Evolutionary conservation across 2,888 invertebrate species (phyloP).

Genomic region (Patella ulyssiponensis): DNA sequence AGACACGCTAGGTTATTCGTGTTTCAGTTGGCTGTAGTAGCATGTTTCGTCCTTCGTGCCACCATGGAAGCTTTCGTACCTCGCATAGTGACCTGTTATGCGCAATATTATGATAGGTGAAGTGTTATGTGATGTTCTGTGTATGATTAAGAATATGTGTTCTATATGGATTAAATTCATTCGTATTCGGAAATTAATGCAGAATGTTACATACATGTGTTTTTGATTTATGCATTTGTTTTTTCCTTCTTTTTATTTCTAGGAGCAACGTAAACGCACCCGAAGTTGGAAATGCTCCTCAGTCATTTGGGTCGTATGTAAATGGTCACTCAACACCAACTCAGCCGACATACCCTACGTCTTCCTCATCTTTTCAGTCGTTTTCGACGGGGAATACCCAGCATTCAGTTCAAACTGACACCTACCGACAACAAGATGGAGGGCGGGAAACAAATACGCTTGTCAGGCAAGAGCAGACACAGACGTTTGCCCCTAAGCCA

Average conservation of each 20-base stretch:
- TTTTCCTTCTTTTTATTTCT: neutral
- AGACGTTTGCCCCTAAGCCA: conserved; percentile 1
- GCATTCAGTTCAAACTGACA: neutral
- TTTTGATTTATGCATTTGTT: neutral
- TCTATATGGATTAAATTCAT: neutral
- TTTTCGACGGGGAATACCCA: neutral
- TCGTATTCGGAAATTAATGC: neutral
- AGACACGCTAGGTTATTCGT: too few species aligned
- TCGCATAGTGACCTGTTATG: neutral
- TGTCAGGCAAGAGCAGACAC: conserved; percentile 17
- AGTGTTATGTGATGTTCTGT: neutral
- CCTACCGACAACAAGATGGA: neutral
- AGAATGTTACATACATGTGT: neutral
- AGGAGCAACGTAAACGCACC: neutral
- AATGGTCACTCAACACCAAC: neutral
- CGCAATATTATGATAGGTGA: conserved; percentile 8
- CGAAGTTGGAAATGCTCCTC: neutral
- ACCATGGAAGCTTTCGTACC: conserved; percentile 7
- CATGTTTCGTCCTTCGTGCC: neutral
- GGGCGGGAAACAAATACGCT: conserved; percentile 16
- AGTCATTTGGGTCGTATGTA: neutral
- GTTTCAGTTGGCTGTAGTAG: neutral
- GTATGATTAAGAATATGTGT: neutral
- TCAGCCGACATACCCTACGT: neutral
- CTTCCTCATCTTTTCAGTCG: conserved; percentile 2